Conservation (phyloP, 2,888 invertebrate species). For the Meiosimyza decipiens region DNA sequence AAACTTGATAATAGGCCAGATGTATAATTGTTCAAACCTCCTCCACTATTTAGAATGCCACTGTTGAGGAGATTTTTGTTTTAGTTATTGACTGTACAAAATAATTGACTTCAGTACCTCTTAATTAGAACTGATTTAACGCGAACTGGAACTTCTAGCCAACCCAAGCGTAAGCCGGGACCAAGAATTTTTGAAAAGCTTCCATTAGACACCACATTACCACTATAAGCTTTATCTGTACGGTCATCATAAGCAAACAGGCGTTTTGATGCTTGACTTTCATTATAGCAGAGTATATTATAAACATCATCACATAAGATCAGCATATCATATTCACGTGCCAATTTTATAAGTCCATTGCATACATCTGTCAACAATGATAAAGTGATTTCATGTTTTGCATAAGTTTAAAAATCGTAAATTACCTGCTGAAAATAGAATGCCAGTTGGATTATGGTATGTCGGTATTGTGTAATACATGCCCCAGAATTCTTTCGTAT, state of each 20-base stretch:
- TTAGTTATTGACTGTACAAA: neutral
- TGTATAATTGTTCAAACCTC: slow-evolving; percentile 72
- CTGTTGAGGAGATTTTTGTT: slow-evolving; percentile 18
- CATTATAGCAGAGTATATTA: slow-evolving; percentile 70
- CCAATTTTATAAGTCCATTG: slow-evolving; percentile 65
- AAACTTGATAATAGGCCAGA: slow-evolving; percentile 70
- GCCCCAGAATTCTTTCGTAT: slow-evolving; percentile 69
- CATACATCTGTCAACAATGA: slow-evolving; percentile 59
- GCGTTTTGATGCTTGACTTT: slow-evolving; percentile 67
- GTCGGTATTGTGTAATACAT: slow-evolving; percentile 71
- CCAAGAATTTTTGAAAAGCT: slow-evolving; percentile 75
- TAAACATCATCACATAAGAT: slow-evolving; percentile 75
- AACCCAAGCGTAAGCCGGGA: slow-evolving; percentile 74
- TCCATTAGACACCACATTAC: slow-evolving; percentile 73
- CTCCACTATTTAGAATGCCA: slow-evolving; percentile 69
- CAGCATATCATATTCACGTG: slow-evolving; percentile 66
- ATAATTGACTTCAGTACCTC: slow-evolving; percentile 54
- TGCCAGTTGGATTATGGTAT: slow-evolving; percentile 73
- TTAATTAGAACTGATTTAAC: slow-evolving; percentile 63
- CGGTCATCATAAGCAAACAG: slow-evolving; percentile 69
- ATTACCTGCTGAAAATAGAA: slow-evolving; percentile 67
- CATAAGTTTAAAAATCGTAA: slow-evolving; percentile 22
- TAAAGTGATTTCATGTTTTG: neutral
- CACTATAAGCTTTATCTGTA: slow-evolving; percentile 63
- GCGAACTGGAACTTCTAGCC: slow-evolving; percentile 71